Evolutionary conservation across 2,888 invertebrate genomes (phyloP), one percentile per base, ranked within the genome.

Genomic region (Pycnomerus fuliginosus): DNA sequence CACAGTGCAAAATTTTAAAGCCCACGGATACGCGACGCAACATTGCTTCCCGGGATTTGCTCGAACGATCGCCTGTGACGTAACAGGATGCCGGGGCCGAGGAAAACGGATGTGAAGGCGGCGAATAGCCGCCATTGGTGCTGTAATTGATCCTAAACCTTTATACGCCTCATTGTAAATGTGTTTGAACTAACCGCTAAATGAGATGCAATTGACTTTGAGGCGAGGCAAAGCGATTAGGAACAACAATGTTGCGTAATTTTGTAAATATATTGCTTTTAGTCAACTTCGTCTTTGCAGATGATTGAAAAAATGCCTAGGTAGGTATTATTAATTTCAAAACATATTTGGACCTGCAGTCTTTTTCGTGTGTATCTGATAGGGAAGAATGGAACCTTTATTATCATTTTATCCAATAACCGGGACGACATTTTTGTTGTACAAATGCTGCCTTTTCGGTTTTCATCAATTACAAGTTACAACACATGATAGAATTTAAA

Each of bases 31-130:
- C n/a, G n/a, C n/a, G n/a, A n/a, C n/a, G n/a, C n/a, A n/a, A n/a
- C n/a, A 27, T 50, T 56, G 46, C 48, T 56, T 53, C 50, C 58
- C 60, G 52, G 60, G 60, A 58, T 30, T 43, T 42, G 43, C 61
- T 62, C 62, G 58, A 63, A 63, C 62, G 63, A 60, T 60, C 61
- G 63, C 39, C 16, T 43, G 52, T 62, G 63, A 64, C 64, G 63
- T 60, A 56, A 62, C 40, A 40, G 49, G 48, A 44, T 46, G 38
- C 31, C 29, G 33, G 44, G 16, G 37, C 20, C 13, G 40, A 32
- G 50, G 25, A 28, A 33, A 45, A 44, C 47, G 58, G 56, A 54
- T 46, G 51, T 28, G 55, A 49, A 50, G 58, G 61, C 51, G 58
- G 53, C 48, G 49, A 38, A 23, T 39, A 39, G 48, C 35, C 47